Percentiles rank a stretch among this genome's conserved stretches.
Evolutionary conservation across 1,140 invertebrate genomes (phyloP).

Genomic region (Drosophila repleta): DNA sequence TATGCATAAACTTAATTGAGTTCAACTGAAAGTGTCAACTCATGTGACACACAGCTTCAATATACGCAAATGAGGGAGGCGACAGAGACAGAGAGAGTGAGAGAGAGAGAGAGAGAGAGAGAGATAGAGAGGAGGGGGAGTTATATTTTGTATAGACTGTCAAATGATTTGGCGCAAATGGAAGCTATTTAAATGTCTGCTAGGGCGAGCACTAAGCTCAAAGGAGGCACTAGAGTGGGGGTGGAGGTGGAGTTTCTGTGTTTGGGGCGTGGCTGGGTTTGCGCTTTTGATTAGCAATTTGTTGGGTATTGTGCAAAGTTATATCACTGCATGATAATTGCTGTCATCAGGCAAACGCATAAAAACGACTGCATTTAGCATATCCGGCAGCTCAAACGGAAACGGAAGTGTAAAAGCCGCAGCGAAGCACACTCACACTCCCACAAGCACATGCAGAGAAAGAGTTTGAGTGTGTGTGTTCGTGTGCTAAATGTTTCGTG

Average conservation of each 20-base stretch:
- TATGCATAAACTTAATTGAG: constrained; percentile 72
- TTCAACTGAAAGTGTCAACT: constrained; percentile 80
- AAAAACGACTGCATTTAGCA: constrained; percentile 75
- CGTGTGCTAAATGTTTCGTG: constrained; percentile 46
- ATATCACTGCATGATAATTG: constrained; percentile 75
- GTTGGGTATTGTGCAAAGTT: constrained; percentile 44
- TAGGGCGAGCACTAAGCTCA: background rate
- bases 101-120: background rate
- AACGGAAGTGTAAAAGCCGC: constrained; percentile 80
- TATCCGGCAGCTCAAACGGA: constrained; percentile 66
- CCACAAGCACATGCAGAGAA: constrained; percentile 11
- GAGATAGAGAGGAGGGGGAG: background rate
- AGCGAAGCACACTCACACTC: constrained; percentile 14
- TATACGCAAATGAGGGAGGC: constrained; percentile 37
- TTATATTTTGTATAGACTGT: constrained; percentile 11
- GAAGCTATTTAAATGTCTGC: constrained; percentile 23
- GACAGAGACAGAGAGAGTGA: background rate
- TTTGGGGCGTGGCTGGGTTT: background rate
- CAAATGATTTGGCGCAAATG: constrained; percentile 39
- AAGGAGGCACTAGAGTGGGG: background rate
- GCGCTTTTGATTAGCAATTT: constrained; percentile 64
- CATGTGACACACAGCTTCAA: constrained; percentile 62
- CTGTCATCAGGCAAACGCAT: constrained; percentile 68
- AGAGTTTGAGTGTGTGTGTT: constrained; percentile 27
- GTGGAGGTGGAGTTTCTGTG: background rate